Evolutionary conservation across 1,140 invertebrate genomes (phyloP).

Genomic region (Babylonia areolata): DNA sequence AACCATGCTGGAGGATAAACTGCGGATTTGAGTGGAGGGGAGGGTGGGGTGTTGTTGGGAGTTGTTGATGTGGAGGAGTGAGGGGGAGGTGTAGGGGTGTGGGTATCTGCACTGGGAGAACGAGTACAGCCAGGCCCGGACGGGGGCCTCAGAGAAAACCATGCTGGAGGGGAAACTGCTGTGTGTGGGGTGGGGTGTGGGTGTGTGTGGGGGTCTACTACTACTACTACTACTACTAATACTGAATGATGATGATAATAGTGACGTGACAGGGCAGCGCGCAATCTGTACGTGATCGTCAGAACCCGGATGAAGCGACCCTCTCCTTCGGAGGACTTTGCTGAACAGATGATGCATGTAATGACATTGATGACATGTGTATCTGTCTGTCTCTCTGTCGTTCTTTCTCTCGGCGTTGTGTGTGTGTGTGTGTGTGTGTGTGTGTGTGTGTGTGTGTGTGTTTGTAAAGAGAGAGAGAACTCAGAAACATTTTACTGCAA

Average conservation of each 20-base stretch:
- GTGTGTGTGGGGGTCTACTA: too few relatives aligned
- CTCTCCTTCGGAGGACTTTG: not conserved
- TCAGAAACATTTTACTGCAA: too few relatives aligned
- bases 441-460: slow-evolving; percentile 1
- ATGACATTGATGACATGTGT: not conserved
- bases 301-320: slow-evolving; percentile 2
- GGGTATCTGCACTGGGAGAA: slow-evolving; percentile 19
- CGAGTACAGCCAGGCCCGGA: slow-evolving; percentile 1
- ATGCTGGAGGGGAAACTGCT: not conserved
- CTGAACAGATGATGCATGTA: slow-evolving; percentile 17
- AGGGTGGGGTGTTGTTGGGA: too few relatives aligned
- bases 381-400: not conserved
- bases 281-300: slow-evolving; percentile 27
- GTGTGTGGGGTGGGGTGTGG: too few relatives aligned
- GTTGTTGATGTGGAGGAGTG: too few relatives aligned
- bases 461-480: not conserved
- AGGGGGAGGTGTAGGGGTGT: too few relatives aligned
- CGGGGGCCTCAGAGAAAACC: slow-evolving; percentile 12
- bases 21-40: not conserved
- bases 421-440: slow-evolving; percentile 15
- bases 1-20: not conserved
- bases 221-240: too few relatives aligned
- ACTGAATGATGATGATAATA: too few relatives aligned
- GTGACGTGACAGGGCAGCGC: slow-evolving; percentile 5
- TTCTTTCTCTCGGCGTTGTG: not conserved